Evolutionary conservation across 2,113 vertebrate genomes (phyloP), one percentile per base, ranked within the genome.

Genomic region (Corapipo altera): DNA sequence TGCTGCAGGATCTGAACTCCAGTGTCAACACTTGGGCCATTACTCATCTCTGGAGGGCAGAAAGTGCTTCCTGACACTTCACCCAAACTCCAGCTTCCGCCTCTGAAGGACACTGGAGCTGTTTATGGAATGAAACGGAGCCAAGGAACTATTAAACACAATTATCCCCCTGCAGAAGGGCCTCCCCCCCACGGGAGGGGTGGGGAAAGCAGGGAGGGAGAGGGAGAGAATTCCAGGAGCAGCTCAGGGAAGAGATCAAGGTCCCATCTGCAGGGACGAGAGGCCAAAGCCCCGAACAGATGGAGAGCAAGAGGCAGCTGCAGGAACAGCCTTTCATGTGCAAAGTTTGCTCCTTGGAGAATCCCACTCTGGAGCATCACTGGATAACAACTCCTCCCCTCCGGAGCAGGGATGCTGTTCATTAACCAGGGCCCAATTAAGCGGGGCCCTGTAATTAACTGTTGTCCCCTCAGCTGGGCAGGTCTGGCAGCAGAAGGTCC

Each of bases 261-360:
- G 82, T 97, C 96, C 97, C 97, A 97, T 96, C 97, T 98, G 97
- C 91, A 97, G 84, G 91, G 95, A 91, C 94, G 72, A 95, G 90
- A 97, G 97, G 96, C 96, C 81, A 96, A 93, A 93, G 92, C 82
- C 96, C 79, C 13, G 93, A 97, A 92, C 98, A 98, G 98, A 98
- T 98, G 98, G 97, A 95, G 89, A 41, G 65, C 73, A 82, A 96
- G 96, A 22, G 93, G 91, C 98, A 98, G 98, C 98, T 98, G 98
- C 96, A 55, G 83, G 91, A 96, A 97, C 95, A 83, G 37, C 95
- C 98, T 98, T 98, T 98, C 98, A 97, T 98, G 98, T 98, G 97
- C 85, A 94, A 97, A 97, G 97, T 97, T 97, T 78, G 96, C 95
- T 97, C 98, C 95, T 66, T 23, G 73, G 98, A 97, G 98, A 88